Evolutionary conservation across 2,113 vertebrate species (phyloP).

Genomic region (Heliornis fulica): DNA sequence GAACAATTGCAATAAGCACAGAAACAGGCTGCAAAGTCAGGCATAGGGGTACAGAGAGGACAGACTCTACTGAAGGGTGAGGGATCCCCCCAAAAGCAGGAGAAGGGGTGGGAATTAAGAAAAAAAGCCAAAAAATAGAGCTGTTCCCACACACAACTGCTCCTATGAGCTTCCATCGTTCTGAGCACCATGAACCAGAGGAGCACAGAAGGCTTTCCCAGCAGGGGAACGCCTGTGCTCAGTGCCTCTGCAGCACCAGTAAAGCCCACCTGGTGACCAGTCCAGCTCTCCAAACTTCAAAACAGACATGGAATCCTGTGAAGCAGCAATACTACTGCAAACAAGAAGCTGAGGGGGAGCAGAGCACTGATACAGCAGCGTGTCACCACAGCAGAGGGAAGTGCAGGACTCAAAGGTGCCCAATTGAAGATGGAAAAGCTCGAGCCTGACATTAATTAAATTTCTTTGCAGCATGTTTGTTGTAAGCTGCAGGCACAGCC

Average conservation of each 20-base stretch:
- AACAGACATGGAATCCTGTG: background rate
- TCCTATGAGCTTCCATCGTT: background rate
- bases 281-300: background rate
- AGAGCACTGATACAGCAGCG: rapidly evolving
- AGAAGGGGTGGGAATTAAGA: background rate
- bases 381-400: background rate
- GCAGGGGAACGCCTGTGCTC: background rate
- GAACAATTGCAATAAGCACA: background rate
- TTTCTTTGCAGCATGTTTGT: background rate
- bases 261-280: background rate
- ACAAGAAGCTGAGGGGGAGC: rapidly evolving
- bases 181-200: background rate
- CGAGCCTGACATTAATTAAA: background rate
- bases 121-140: background rate
- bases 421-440: background rate
- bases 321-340: background rate
- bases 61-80: rapidly evolving
- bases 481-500: background rate
- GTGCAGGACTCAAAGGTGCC: background rate
- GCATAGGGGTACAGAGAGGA: background rate
- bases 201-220: background rate
- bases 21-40: background rate
- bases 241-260: background rate
- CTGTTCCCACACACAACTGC: background rate
- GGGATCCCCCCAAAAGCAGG: rapidly evolving